A percentile compares a stretch with the other conserved stretches of the same genome.
phyloP scores from a whole-genome alignment of 2,888 invertebrate species.

The Lithosia quadra region DNA sequence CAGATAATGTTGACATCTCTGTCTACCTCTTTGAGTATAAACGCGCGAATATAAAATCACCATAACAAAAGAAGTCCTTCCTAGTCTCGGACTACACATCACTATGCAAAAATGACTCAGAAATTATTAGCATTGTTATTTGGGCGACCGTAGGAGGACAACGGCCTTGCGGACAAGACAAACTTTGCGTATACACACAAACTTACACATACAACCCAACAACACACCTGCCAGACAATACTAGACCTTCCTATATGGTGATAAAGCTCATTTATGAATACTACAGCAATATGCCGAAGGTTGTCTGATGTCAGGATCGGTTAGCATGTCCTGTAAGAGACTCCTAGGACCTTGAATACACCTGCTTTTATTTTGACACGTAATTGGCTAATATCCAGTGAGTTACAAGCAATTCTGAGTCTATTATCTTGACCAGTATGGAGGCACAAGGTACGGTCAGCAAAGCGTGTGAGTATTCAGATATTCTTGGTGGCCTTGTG shows the following conservation, averaged over 20 bases:
- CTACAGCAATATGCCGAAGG: not conserved
- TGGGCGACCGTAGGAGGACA: slow-evolving; percentile 75
- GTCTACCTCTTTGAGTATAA: not conserved
- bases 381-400: slow-evolving; percentile 47
- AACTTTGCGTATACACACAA: slow-evolving; percentile 39
- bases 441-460: slow-evolving; percentile 30
- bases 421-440: slow-evolving; percentile 21
- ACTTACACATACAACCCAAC: slow-evolving; percentile 31
- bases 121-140: slow-evolving; percentile 66
- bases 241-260: slow-evolving; percentile 29
- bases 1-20: not conserved
- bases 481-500: slow-evolving; percentile 27
- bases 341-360: slow-evolving; percentile 54
- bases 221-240: slow-evolving; percentile 26
- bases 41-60: not conserved
- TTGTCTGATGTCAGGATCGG: slow-evolving; percentile 37
- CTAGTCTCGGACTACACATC: slow-evolving; percentile 29
- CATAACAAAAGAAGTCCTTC: not conserved
- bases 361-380: slow-evolving; percentile 44
- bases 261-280: not conserved
- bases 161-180: slow-evolving; percentile 66
- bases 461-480: slow-evolving; percentile 20
- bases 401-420: slow-evolving; percentile 31
- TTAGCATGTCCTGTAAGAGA: slow-evolving; percentile 53
- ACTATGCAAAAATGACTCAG: slow-evolving; percentile 50